A percentile compares a stretch with the other conserved stretches of the same genome.
phyloP scores from a whole-genome alignment of 2,888 invertebrate species.

The Alloplasta piceator region DNA sequence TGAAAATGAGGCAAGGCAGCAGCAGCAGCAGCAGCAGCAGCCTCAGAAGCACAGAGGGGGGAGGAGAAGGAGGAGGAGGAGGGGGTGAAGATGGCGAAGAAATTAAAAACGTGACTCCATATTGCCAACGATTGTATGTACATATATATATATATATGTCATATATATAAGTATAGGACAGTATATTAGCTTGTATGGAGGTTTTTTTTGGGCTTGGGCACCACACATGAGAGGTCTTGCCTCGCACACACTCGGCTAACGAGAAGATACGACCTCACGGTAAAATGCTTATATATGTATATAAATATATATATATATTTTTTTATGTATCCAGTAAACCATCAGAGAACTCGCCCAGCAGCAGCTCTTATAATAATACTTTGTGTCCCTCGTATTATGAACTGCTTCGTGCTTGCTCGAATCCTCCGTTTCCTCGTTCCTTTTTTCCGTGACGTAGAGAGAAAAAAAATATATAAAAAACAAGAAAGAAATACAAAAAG shows the following conservation, averaged over 20 bases:
- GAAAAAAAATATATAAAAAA: slow-evolving; percentile 24
- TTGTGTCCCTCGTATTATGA: slow-evolving; percentile 55
- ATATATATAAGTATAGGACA: slow-evolving; percentile 11
- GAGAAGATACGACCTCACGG: slow-evolving; percentile 80
- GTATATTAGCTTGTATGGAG: slow-evolving; percentile 49
- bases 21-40: slow-evolving; percentile 16
- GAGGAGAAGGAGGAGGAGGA: not conserved
- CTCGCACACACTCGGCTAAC: slow-evolving; percentile 76
- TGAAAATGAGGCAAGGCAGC: slow-evolving; percentile 79
- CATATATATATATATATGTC: slow-evolving; percentile 11
- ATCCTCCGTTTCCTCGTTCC: slow-evolving; percentile 11
- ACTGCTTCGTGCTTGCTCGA: slow-evolving; percentile 48
- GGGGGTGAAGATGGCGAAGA: slow-evolving; percentile 68
- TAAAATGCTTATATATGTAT: slow-evolving; percentile 60
- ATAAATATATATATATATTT: slow-evolving; percentile 50
- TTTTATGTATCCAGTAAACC: slow-evolving; percentile 25
- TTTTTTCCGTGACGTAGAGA: slow-evolving; percentile 18
- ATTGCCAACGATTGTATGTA: slow-evolving; percentile 70
- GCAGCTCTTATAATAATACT: slow-evolving; percentile 62
- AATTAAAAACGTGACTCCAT: slow-evolving; percentile 82
- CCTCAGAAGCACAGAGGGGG: not conserved
- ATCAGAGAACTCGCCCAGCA: slow-evolving; percentile 31
- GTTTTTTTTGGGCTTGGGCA: slow-evolving; percentile 20
- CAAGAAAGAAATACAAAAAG: slow-evolving; percentile 22
- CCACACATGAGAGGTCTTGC: slow-evolving; percentile 20